phyloP scores from a whole-genome alignment of 2,797 vertebrate genomes.

The Chlorospingus flavigularis region DNA sequence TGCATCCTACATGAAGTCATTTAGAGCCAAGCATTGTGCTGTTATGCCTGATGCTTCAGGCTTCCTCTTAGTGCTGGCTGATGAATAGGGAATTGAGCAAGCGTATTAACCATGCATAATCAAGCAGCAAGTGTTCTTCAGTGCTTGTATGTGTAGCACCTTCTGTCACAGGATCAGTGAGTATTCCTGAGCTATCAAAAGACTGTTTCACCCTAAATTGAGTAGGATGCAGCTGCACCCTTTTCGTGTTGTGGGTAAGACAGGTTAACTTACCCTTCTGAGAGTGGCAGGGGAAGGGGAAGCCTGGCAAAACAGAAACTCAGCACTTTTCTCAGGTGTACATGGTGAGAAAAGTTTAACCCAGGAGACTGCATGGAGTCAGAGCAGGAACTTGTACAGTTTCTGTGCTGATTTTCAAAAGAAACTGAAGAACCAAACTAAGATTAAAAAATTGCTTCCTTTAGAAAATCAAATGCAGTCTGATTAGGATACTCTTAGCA shows the following conservation, averaged over 20 bases:
- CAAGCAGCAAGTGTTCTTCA: slow-evolving; percentile 29
- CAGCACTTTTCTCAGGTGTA: not conserved
- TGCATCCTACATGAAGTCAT: not conserved
- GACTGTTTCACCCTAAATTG: not conserved
- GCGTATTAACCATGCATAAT: slow-evolving; percentile 11
- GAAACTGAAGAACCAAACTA: not conserved
- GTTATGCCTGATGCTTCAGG: not conserved
- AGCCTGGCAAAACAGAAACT: not conserved
- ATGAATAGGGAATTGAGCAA: not conserved
- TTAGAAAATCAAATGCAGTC: not conserved
- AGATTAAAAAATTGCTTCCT: not conserved
- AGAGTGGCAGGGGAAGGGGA: not conserved
- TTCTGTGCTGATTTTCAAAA: not conserved
- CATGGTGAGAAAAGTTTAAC: slow-evolving; percentile 27
- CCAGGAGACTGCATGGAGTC: not conserved
- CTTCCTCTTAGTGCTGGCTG: not conserved
- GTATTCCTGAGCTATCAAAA: not conserved
- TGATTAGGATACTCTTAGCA: not conserved
- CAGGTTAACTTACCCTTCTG: not conserved
- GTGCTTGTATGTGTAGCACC: not conserved
- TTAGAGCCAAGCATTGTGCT: not conserved
- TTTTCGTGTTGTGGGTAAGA: not conserved
- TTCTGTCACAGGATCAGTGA: not conserved
- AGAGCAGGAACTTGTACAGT: not conserved
- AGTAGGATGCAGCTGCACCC: not conserved